These are phyloP conservation scores for Chitala chitala DNA, from an alignment of 2,113 vertebrate species.

Conservation along the genomic window DNA sequence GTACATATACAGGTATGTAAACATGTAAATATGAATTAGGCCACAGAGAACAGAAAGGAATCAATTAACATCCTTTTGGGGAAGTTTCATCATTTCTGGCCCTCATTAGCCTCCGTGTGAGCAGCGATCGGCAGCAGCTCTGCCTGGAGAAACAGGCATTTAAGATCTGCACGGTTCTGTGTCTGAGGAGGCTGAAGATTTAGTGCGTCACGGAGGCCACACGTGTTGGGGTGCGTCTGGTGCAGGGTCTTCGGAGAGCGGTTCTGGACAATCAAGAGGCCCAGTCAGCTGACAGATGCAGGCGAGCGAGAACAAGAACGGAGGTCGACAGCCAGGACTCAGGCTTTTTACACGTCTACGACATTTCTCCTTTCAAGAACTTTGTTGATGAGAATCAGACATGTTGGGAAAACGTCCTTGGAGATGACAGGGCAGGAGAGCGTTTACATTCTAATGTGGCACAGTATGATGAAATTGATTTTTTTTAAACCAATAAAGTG, in stretches of 20 bases:
- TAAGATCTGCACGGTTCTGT: slow-evolving; percentile 24
- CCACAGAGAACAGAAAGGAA: too few species aligned
- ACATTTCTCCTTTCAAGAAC: neutral
- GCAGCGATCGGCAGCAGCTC: slow-evolving; percentile 25
- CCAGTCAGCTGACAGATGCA: slow-evolving; percentile 17
- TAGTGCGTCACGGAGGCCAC: slow-evolving; percentile 3
- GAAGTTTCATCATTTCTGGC: slow-evolving; percentile 9
- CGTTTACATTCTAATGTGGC: neutral
- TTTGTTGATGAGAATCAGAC: neutral
- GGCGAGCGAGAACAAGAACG: neutral
- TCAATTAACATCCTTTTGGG: too few species aligned
- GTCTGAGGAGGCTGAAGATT: slow-evolving; percentile 34
- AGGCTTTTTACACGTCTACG: neutral
- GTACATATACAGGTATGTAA: too few species aligned
- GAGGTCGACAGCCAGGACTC: neutral
- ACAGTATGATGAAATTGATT: neutral
- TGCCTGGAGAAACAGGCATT: neutral
- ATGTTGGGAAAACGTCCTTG: neutral
- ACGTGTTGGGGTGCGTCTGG: slow-evolving; percentile 24
- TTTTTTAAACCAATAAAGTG: neutral
- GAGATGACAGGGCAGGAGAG: neutral
- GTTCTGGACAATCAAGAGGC: slow-evolving; percentile 5
- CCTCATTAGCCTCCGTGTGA: neutral
- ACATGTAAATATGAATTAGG: too few species aligned
- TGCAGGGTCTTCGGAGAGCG: slow-evolving; percentile 1